Evolutionary conservation across 2,888 invertebrate species (phyloP).

Genomic region (Dryobota labecula): DNA sequence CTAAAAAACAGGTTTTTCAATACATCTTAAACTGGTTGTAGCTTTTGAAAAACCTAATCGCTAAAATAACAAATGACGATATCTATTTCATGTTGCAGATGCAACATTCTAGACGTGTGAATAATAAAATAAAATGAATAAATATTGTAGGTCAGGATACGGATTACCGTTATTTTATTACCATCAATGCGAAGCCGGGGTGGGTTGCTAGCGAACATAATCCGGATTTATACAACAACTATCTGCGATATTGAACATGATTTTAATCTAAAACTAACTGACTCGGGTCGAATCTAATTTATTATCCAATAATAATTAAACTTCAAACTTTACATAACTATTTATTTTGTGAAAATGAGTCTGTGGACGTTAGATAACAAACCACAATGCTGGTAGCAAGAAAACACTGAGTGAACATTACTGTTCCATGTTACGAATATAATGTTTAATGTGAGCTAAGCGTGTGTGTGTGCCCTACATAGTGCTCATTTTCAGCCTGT

Average conservation of each 20-base stretch:
- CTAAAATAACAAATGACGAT: neutral
- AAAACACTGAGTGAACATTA: slow-evolving; percentile 69
- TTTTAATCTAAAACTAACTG: slow-evolving; percentile 53
- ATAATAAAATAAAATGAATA: slow-evolving; percentile 27
- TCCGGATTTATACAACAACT: slow-evolving; percentile 64
- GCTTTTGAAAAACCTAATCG: neutral
- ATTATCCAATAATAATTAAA: slow-evolving; percentile 52
- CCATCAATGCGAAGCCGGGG: slow-evolving; percentile 44
- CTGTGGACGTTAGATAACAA: slow-evolving; percentile 42
- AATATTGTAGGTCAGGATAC: slow-evolving; percentile 15
- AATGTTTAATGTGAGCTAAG: slow-evolving; percentile 70
- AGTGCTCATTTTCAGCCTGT: slow-evolving; percentile 65
- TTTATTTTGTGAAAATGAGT: slow-evolving; percentile 44
- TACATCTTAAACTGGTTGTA: neutral
- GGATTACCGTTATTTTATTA: slow-evolving; percentile 47
- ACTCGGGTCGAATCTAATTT: slow-evolving; percentile 43
- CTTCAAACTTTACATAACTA: slow-evolving; percentile 41
- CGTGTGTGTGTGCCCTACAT: slow-evolving; percentile 63
- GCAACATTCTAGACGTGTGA: neutral
- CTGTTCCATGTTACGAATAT: slow-evolving; percentile 73
- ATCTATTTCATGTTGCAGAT: slow-evolving; percentile 14
- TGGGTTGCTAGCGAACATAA: slow-evolving; percentile 56
- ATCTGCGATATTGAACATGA: slow-evolving; percentile 54
- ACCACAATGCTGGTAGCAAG: slow-evolving; percentile 68
- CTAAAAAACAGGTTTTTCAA: neutral